phyloP scores from a whole-genome alignment of 2,888 invertebrate species.

The Caradrina kadenii region DNA sequence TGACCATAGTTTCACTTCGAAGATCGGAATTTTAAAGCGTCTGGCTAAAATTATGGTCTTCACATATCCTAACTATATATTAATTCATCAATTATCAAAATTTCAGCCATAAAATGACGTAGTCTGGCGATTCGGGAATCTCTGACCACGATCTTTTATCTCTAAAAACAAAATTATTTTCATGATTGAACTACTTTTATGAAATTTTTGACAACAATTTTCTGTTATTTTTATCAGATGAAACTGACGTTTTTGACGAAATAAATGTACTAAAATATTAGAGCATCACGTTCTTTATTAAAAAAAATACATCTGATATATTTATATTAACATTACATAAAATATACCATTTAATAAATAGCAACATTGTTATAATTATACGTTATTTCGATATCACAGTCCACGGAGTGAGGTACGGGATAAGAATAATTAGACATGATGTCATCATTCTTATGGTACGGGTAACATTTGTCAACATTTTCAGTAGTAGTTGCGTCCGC shows the following conservation, averaged over 20 bases:
- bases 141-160: too few relatives aligned
- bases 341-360: constrained; percentile 68
- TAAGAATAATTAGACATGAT: constrained; percentile 20
- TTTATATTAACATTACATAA: constrained; percentile 41
- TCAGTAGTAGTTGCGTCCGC: constrained; percentile 68
- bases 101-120: too few relatives aligned
- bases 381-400: constrained; percentile 82
- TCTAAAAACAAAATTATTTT: too few relatives aligned
- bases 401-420: constrained; percentile 78
- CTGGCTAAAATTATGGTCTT: too few relatives aligned
- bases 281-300: constrained; percentile 50
- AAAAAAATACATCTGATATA: constrained; percentile 42
- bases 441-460: constrained; percentile 64
- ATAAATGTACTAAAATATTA: constrained; percentile 5
- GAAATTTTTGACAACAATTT: neutral
- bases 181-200: too few relatives aligned
- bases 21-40: too few relatives aligned
- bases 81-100: too few relatives aligned
- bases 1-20: too few relatives aligned
- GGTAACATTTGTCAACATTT: constrained; percentile 41
- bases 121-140: too few relatives aligned
- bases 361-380: constrained; percentile 56
- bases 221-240: neutral
- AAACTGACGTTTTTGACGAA: neutral
- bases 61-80: too few relatives aligned